Percentiles rank a stretch among this genome's conserved stretches.
phyloP scores from a whole-genome alignment of 2,797 vertebrate genomes.

The Spinus olivaceus region DNA sequence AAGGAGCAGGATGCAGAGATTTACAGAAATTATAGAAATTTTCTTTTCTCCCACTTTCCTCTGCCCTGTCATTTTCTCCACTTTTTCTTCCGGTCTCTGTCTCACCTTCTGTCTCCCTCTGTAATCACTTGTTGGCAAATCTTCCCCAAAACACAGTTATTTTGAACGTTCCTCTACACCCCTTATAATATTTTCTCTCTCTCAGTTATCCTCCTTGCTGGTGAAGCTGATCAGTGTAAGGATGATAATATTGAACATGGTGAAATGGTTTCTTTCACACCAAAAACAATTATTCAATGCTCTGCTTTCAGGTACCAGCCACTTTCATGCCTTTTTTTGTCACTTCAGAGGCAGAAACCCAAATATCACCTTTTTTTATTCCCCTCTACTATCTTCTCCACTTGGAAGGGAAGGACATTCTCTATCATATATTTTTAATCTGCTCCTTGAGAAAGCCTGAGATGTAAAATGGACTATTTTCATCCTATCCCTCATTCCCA shows the following conservation, averaged over 20 bases:
- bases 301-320: background rate
- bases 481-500: background rate
- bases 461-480: background rate
- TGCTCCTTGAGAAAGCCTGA: background rate
- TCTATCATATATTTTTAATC: background rate
- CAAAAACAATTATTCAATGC: background rate
- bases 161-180: background rate
- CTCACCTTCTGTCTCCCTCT: conserved; percentile 1
- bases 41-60: background rate
- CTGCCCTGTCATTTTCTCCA: background rate
- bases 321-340: background rate
- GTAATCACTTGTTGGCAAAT: conserved; percentile 47
- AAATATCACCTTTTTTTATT: background rate
- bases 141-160: conserved; percentile 4
- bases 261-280: conserved; percentile 1
- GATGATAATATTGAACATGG: background rate
- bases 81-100: background rate
- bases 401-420: background rate
- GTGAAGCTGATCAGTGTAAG: conserved; percentile 13
- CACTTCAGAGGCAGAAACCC: background rate
- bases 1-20: background rate
- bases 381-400: background rate
- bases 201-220: background rate
- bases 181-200: conserved; percentile 14
- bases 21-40: background rate